These are phyloP conservation scores for Cataglyphis cursor DNA, from an alignment of 2,888 invertebrate species.

Conservation along the genomic window DNA sequence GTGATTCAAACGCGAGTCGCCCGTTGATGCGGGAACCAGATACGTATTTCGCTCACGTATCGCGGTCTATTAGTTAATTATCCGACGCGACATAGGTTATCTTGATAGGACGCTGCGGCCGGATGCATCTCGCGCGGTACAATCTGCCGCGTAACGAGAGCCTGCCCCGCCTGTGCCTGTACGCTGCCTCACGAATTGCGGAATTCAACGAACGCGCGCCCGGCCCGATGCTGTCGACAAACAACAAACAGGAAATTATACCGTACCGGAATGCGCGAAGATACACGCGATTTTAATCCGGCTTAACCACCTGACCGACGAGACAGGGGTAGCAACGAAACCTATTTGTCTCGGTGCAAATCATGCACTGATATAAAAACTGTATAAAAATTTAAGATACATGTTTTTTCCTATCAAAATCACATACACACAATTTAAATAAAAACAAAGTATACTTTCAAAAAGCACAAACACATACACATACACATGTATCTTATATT, in stretches of 20 bases:
- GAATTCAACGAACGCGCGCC: slow-evolving; percentile 43
- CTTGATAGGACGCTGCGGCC: slow-evolving; percentile 68
- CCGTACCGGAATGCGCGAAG: slow-evolving; percentile 30
- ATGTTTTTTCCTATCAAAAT: neutral
- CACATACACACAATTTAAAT: neutral
- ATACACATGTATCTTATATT: neutral
- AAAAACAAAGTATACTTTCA: too few species aligned
- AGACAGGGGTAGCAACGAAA: slow-evolving; percentile 24
- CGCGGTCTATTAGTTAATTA: slow-evolving; percentile 78
- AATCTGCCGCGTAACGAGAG: slow-evolving; percentile 70
- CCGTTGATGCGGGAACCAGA: slow-evolving; percentile 61
- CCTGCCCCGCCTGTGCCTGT: slow-evolving; percentile 16
- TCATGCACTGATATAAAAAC: neutral
- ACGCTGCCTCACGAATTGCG: slow-evolving; percentile 40
- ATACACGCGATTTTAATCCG: slow-evolving; percentile 48
- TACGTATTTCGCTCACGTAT: slow-evolving; percentile 70
- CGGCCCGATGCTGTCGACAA: slow-evolving; percentile 45
- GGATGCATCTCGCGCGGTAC: slow-evolving; percentile 54
- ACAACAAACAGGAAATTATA: slow-evolving; percentile 59
- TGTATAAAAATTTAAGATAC: neutral
- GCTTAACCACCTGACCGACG: slow-evolving; percentile 36
- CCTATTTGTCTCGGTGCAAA: neutral
- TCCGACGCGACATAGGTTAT: slow-evolving; percentile 72
- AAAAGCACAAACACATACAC: neutral
- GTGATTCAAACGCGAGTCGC: slow-evolving; percentile 69